phyloP scores from a whole-genome alignment of 1,140 invertebrate genomes.

The Leptopilina clavipes region DNA sequence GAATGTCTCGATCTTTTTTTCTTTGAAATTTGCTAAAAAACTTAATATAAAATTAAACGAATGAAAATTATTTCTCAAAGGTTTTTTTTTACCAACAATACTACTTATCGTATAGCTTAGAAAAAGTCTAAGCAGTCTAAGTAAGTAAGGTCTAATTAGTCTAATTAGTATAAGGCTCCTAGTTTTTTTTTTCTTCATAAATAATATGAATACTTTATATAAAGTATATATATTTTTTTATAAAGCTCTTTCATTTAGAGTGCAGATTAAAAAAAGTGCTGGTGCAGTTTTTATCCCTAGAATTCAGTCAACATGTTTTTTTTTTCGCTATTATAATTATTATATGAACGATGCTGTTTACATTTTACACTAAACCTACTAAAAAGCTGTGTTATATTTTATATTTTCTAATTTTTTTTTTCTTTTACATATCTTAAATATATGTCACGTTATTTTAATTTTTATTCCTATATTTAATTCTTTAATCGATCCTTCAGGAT shows the following conservation, averaged over 20 bases:
- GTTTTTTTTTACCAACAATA: conserved; percentile 60
- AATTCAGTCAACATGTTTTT: conserved; percentile 67
- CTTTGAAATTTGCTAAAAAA: neutral
- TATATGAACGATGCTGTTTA: neutral
- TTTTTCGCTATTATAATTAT: no score
- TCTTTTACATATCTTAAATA: neutral
- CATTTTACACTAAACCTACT: neutral
- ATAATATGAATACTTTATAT: conserved; percentile 56
- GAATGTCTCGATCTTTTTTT: no score
- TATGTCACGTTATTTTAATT: neutral
- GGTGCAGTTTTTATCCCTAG: conserved; percentile 71
- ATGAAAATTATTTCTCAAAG: conserved; percentile 33
- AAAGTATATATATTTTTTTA: conserved; percentile 63
- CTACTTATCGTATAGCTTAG: conserved; percentile 58
- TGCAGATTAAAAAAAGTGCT: conserved; percentile 70
- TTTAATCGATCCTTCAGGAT: neutral
- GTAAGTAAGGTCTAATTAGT: conserved; percentile 53
- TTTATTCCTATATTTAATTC: neutral
- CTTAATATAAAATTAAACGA: neutral
- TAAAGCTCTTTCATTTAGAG: conserved; percentile 61
- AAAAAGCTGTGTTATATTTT: neutral
- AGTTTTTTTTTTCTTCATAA: conserved; percentile 53
- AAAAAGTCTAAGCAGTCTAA: conserved; percentile 49
- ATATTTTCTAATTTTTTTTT: neutral
- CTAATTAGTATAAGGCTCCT: conserved; percentile 61